phyloP scores from a whole-genome alignment of 2,888 invertebrate species.

The Tineola bisselliella region DNA sequence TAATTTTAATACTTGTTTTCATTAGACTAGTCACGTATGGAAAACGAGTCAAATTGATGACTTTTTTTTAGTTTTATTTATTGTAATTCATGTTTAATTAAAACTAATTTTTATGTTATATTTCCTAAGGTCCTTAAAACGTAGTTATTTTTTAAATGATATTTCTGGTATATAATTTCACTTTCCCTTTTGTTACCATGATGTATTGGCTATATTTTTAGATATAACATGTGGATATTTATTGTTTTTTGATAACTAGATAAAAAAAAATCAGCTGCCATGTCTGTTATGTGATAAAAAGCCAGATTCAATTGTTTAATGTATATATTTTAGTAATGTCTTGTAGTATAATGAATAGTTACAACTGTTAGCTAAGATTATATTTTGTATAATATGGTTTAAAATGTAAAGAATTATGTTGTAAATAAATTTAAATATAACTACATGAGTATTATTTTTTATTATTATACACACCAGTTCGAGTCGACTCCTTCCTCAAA shows the following conservation, averaged over 20 bases:
- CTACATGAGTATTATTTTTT: neutral
- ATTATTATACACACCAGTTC: too few species aligned
- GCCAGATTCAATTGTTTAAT: conserved; percentile 36
- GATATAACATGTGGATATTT: neutral
- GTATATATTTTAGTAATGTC: conserved; percentile 23
- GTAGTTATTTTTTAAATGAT: neutral
- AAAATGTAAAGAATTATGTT: conserved; percentile 64
- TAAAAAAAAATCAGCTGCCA: conserved; percentile 51
- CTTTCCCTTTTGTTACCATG: conserved; percentile 43
- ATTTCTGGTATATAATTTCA: conserved; percentile 7
- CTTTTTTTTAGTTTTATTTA: conserved; percentile 6
- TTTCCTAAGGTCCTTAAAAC: too few species aligned
- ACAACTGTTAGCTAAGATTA: conserved; percentile 60
- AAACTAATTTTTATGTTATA: neutral
- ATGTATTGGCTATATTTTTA: neutral
- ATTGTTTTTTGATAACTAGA: conserved; percentile 22
- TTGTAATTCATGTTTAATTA: neutral
- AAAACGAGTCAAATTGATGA: conserved; percentile 25
- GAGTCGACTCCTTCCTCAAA: too few species aligned
- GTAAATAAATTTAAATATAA: conserved; percentile 56
- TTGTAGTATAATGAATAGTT: conserved; percentile 32
- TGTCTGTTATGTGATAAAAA: conserved; percentile 56
- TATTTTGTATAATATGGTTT: conserved; percentile 67
- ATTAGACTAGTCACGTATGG: conserved; percentile 64
- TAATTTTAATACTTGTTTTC: conserved; percentile 23